phyloP scores from a whole-genome alignment of 1,140 invertebrate genomes.

The Pseudoatta argentina region DNA sequence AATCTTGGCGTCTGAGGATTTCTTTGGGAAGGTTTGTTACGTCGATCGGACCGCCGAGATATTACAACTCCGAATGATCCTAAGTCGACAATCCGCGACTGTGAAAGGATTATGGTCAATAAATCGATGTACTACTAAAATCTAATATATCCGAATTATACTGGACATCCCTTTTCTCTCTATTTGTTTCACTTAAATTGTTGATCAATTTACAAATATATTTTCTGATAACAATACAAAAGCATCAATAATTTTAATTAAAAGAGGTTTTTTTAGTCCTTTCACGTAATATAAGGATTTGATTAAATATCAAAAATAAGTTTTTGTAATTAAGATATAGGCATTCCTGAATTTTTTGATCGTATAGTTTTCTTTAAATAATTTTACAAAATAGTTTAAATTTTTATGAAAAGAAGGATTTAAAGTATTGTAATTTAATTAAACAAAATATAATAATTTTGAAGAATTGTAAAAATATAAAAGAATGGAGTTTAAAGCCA shows the following conservation, averaged over 20 bases:
- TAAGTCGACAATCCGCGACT: conserved; percentile 55
- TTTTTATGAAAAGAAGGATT: too few species aligned
- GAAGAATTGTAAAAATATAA: too few species aligned
- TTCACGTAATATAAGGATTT: too few species aligned
- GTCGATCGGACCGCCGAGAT: conserved; percentile 32
- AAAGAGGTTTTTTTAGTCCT: too few species aligned
- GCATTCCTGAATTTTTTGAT: too few species aligned
- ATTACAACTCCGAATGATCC: conserved; percentile 40
- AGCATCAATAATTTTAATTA: not conserved
- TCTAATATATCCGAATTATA: conserved; percentile 32
- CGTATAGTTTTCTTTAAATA: too few species aligned
- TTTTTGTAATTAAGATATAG: too few species aligned
- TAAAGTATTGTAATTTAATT: too few species aligned
- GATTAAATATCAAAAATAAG: too few species aligned
- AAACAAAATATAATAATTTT: too few species aligned
- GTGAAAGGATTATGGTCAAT: conserved; percentile 50
- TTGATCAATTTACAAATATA: conserved; percentile 13
- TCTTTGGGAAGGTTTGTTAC: conserved; percentile 57
- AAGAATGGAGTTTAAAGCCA: too few species aligned
- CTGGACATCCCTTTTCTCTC: not conserved
- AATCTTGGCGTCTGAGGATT: conserved; percentile 50
- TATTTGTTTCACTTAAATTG: not conserved
- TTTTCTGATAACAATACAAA: not conserved
- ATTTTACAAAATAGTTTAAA: too few species aligned
- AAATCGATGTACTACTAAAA: conserved; percentile 57